Conservation (phyloP, 2,113 vertebrate genomes). For the Hippoglossus stenolepis region DNA sequence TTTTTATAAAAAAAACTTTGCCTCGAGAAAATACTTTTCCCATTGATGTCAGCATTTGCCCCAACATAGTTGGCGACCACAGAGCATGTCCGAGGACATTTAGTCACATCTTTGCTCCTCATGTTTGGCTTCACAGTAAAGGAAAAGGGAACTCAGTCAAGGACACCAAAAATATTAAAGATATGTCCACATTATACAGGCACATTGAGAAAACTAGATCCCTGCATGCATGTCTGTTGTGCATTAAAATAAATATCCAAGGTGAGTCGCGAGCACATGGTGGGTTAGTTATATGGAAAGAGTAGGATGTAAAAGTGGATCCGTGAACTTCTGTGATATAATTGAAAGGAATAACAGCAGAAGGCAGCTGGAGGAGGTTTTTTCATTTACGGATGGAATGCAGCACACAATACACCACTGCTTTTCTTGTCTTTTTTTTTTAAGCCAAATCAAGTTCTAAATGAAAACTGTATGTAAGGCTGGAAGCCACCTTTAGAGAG, state of each 20-base stretch:
- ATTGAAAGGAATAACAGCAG: conserved; percentile 34
- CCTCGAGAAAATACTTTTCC: conserved; percentile 3
- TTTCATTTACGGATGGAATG: conserved; percentile 39
- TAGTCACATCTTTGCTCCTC: conserved; percentile 53
- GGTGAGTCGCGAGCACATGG: conserved; percentile 42
- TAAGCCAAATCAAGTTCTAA: conserved; percentile 48
- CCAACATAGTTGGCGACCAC: conserved; percentile 30
- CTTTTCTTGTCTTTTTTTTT: conserved; percentile 55
- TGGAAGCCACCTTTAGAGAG: conserved; percentile 68
- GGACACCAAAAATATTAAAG: conserved; percentile 41
- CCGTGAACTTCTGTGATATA: conserved; percentile 15
- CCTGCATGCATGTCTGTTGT: conserved; percentile 23
- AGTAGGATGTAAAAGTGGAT: conserved; percentile 14
- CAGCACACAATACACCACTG: conserved; percentile 37
- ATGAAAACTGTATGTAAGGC: conserved; percentile 59
- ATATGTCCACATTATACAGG: conserved; percentile 24
- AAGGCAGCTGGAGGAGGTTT: conserved; percentile 34
- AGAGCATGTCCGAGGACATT: conserved; percentile 26
- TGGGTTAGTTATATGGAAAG: conserved; percentile 49
- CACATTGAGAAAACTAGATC: conserved; percentile 12
- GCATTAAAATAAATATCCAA: conserved; percentile 14
- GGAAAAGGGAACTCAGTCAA: conserved; percentile 33
- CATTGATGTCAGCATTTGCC: conserved; percentile 33
- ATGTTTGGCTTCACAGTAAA: conserved; percentile 58
- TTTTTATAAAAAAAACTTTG: background rate